A percentile compares a stretch with the other conserved stretches of the same genome.
These are phyloP conservation scores for Conchocele bisecta DNA, from an alignment of 2,888 invertebrate species.

Conservation along the genomic window DNA sequence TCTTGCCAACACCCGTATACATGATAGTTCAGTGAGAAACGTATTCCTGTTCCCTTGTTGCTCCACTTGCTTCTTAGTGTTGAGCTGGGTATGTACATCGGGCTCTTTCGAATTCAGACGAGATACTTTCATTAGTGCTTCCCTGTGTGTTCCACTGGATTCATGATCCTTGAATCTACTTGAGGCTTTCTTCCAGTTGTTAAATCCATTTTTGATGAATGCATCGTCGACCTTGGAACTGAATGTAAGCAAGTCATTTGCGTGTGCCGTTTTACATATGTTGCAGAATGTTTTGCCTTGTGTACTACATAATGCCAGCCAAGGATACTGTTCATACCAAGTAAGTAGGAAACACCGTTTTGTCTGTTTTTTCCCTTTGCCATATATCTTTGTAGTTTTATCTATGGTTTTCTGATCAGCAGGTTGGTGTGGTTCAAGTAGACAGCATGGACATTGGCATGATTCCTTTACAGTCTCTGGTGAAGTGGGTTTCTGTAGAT, in stretches of 20 bases:
- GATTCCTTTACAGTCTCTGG: too few species aligned
- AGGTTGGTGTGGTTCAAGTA: too few species aligned
- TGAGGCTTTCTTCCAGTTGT: conserved; percentile 2
- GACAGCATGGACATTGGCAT: too few species aligned
- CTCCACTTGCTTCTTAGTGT: background rate
- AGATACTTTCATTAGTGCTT: background rate
- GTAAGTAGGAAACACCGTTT: too few species aligned
- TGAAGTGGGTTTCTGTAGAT: too few species aligned
- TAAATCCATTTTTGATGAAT: background rate
- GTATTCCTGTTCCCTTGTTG: background rate
- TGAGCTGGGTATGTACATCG: background rate
- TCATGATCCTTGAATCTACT: conserved; percentile 1
- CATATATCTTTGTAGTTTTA: too few species aligned
- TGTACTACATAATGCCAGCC: background rate
- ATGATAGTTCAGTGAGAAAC: background rate
- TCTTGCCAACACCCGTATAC: background rate
- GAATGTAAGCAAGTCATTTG: background rate
- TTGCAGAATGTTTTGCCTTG: background rate
- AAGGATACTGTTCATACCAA: too few species aligned
- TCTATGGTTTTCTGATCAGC: too few species aligned
- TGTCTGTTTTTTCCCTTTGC: too few species aligned
- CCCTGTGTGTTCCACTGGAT: conserved; percentile 1
- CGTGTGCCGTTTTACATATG: background rate
- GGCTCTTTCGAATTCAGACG: background rate
- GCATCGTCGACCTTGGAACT: background rate